phyloP scores from a whole-genome alignment of 2,797 vertebrate genomes.

The Typhlichthys subterraneus region DNA sequence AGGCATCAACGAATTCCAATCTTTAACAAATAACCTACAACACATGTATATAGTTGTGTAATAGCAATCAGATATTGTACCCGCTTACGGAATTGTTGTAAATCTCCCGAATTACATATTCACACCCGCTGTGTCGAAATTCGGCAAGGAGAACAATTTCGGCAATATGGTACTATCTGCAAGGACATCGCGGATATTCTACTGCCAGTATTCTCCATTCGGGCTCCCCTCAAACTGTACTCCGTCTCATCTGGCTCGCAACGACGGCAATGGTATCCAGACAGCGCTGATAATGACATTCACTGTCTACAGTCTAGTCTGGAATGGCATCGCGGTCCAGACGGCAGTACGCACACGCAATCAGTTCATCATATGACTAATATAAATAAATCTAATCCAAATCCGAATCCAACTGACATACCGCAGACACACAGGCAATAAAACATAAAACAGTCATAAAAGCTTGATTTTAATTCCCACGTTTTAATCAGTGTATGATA shows the following conservation, averaged over 20 bases:
- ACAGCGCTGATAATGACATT: conserved; percentile 82
- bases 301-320: conserved; percentile 73
- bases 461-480: not conserved
- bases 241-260: conserved; percentile 62
- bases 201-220: conserved; percentile 36
- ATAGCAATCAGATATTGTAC: too few species aligned
- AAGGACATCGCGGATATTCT: conserved; percentile 71
- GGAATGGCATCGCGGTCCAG: conserved; percentile 42
- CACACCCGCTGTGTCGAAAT: too few species aligned
- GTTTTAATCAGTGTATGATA: not conserved
- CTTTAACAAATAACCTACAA: conserved; percentile 8
- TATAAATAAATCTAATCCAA: not conserved
- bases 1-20: conserved; percentile 4
- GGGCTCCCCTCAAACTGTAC: conserved; percentile 40
- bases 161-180: conserved; percentile 38
- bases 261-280: conserved; percentile 72
- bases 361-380: conserved; percentile 3
- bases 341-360: conserved; percentile 14
- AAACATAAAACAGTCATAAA: not conserved
- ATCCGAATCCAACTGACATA: not conserved
- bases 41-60: not conserved
- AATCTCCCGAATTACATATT: too few species aligned
- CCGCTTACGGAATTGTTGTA: too few species aligned
- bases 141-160: too few species aligned
- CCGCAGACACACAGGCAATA: conserved; percentile 2